A percentile compares a stretch with the other conserved stretches of the same genome.
These are phyloP conservation scores for Karalla daura DNA, from an alignment of 2,797 vertebrate species.

Conservation along the genomic window DNA sequence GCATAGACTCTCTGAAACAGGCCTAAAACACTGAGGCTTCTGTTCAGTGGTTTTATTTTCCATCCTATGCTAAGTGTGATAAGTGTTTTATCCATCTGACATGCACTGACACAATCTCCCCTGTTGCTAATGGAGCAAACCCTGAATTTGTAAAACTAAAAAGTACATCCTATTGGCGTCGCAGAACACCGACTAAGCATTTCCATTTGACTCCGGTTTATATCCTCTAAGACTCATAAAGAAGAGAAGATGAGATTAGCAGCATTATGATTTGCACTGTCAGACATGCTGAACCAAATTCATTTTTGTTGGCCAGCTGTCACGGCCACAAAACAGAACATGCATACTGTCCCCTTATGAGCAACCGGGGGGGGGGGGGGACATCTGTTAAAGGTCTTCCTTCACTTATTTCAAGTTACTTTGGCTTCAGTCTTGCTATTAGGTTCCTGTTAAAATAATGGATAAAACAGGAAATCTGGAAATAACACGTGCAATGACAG, in stretches of 20 bases:
- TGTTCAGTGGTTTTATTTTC: too few species aligned
- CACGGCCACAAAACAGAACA: constrained; percentile 10
- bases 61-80: too few species aligned
- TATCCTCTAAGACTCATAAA: constrained; percentile 8
- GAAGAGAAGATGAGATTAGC: constrained; percentile 44
- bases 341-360: constrained; percentile 41
- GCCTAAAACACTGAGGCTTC: too few species aligned
- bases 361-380: constrained; percentile 27
- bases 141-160: constrained; percentile 1
- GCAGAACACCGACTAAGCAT: background rate
- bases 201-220: constrained; percentile 15
- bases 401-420: constrained; percentile 16
- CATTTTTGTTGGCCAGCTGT: constrained; percentile 39
- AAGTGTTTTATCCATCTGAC: too few species aligned
- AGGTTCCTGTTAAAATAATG: constrained; percentile 23
- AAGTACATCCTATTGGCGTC: background rate
- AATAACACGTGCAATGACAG: constrained; percentile 1
- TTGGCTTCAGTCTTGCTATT: constrained; percentile 9
- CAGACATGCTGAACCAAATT: constrained; percentile 30
- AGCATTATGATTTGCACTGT: constrained; percentile 33
- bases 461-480: constrained; percentile 47
- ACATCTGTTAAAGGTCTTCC: constrained; percentile 56
- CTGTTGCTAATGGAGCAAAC: background rate
- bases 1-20: too few species aligned
- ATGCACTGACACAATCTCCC: too few species aligned